These are phyloP conservation scores for Cliona cf. orientalis DNA, from an alignment of 37 sponge, comb jelly and placozoan genomes.

Conservation along the genomic window DNA sequence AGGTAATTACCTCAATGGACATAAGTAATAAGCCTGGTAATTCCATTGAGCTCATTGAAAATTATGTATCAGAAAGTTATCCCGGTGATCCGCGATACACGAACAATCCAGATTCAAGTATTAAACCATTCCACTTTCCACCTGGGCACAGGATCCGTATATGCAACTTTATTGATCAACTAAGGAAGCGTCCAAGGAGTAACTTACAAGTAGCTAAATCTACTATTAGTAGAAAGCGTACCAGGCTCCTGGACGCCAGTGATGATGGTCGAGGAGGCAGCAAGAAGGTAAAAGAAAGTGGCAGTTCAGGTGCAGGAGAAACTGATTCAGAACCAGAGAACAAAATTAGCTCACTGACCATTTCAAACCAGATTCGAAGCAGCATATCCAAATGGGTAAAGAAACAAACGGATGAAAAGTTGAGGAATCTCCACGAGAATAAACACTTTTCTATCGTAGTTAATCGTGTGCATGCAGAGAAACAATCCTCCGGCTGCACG, in stretches of 20 bases:
- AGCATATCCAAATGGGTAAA: not conserved
- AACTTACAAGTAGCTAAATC: not conserved
- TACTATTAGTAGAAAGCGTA: not conserved
- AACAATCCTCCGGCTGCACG: no score
- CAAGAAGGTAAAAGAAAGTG: not conserved
- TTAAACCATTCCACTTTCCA: not conserved
- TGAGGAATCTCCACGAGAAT: no score
- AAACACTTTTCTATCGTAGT: not conserved
- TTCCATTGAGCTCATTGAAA: conserved; percentile 3
- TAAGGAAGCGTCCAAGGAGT: not conserved
- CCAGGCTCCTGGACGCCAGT: no score
- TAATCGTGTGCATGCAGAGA: not conserved
- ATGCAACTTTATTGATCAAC: not conserved
- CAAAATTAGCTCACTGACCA: not conserved
- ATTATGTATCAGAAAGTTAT: not conserved
- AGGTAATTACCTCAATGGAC: conserved; percentile 6
- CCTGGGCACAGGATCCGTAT: conserved; percentile 1
- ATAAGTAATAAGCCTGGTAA: conserved; percentile 7
- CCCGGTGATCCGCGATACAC: not conserved
- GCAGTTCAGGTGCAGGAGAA: not conserved
- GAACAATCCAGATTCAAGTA: not conserved
- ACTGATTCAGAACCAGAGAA: not conserved
- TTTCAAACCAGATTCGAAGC: not conserved
- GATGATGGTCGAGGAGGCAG: no score
- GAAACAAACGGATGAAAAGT: no score